A percentile compares a stretch with the other conserved stretches of the same genome.
Evolutionary conservation across 2,113 vertebrate genomes (phyloP).

Genomic region (Stomatorhinus ivindoensis): DNA sequence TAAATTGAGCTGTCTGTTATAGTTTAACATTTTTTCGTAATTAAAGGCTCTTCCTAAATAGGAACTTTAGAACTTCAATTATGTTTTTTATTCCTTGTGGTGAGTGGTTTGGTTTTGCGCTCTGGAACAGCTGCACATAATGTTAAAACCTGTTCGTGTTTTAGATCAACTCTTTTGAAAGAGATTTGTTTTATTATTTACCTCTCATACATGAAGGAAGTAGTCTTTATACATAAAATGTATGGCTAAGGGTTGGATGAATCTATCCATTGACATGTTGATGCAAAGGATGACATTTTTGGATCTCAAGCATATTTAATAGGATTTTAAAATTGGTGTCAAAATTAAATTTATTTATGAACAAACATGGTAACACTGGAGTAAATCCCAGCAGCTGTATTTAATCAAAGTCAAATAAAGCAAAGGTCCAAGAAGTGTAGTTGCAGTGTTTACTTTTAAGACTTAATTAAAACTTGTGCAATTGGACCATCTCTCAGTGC

Average conservation of each 20-base stretch:
- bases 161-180: neutral
- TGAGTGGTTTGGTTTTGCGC: conserved; percentile 12
- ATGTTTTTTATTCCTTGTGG: conserved; percentile 20
- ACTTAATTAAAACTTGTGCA: neutral
- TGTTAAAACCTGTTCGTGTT: conserved; percentile 16
- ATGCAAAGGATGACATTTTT: neutral
- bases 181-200: neutral
- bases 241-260: neutral
- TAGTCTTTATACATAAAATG: neutral
- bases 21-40: conserved; percentile 10
- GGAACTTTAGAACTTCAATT: conserved; percentile 11
- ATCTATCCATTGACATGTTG: neutral
- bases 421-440: neutral
- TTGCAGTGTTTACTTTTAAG: neutral
- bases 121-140: conserved; percentile 1
- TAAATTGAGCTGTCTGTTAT: conserved; percentile 5
- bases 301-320: neutral
- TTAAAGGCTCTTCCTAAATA: conserved; percentile 21
- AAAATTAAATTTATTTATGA: neutral
- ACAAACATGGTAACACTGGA: neutral
- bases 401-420: neutral
- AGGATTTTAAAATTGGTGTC: neutral
- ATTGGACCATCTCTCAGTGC: neutral
- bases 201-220: neutral
- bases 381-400: neutral